Percentiles rank a stretch among this genome's conserved stretches.
phyloP scores from a whole-genome alignment of 2,113 vertebrate species.

The Nerophis ophidion region DNA sequence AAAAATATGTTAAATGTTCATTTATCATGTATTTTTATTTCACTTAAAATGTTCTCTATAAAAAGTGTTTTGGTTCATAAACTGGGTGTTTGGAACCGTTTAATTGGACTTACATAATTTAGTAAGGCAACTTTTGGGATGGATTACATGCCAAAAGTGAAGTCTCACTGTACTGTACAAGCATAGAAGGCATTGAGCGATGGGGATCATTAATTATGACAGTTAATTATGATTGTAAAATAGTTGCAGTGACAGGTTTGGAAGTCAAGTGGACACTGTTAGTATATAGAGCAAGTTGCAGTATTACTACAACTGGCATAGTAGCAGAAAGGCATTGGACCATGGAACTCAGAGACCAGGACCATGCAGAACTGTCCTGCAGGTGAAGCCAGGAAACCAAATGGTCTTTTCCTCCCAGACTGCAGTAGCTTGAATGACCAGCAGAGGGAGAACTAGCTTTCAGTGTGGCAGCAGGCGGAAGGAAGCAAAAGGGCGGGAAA shows the following conservation, averaged over 20 bases:
- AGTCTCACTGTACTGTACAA: background rate
- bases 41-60: too few species aligned
- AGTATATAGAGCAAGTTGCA: too few species aligned
- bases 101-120: too few species aligned
- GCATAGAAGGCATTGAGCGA: constrained; percentile 9
- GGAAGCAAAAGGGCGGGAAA: background rate
- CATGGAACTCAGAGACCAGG: constrained; percentile 11
- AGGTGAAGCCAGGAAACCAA: constrained; percentile 27
- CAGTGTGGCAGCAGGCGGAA: constrained; percentile 3
- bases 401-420: background rate
- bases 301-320: too few species aligned
- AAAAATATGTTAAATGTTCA: too few species aligned
- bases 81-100: too few species aligned
- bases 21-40: too few species aligned
- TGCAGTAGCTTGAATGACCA: constrained; percentile 26
- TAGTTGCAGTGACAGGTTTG: background rate
- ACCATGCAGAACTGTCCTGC: constrained; percentile 14
- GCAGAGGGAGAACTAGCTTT: constrained; percentile 24
- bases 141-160: too few species aligned
- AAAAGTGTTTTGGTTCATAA: too few species aligned
- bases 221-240: background rate
- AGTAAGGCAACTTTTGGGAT: too few species aligned
- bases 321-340: background rate
- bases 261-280: background rate
- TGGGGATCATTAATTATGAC: background rate